phyloP scores from a whole-genome alignment of 2,113 vertebrate species.

The Excalfactoria chinensis region DNA sequence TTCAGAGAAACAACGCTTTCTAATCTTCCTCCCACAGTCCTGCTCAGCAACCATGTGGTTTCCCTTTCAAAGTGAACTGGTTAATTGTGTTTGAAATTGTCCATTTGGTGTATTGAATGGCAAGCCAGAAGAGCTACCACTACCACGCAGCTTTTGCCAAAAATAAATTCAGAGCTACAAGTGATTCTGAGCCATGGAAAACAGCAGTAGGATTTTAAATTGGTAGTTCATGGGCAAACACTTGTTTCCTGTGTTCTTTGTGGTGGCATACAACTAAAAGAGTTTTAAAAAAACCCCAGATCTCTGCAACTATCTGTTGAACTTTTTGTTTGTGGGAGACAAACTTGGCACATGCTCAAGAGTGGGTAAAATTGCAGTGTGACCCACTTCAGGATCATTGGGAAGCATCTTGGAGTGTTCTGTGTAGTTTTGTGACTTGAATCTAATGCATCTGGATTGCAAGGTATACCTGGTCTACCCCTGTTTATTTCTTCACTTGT shows the following conservation, averaged over 20 bases:
- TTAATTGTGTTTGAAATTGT: conserved; percentile 20
- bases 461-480: neutral
- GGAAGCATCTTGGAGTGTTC: neutral
- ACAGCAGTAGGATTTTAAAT: neutral
- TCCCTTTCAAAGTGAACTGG: neutral
- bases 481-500: no score
- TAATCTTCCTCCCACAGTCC: conserved; percentile 26
- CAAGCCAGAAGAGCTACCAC: neutral
- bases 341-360: neutral
- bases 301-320: neutral
- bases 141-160: neutral
- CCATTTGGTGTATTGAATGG: neutral
- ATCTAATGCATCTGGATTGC: neutral
- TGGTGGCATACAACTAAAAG: neutral
- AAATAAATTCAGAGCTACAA: neutral
- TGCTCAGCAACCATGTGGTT: conserved; percentile 23
- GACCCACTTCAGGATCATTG: neutral
- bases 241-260: neutral
- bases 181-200: neutral
- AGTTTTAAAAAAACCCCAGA: neutral
- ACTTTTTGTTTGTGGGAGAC: neutral
- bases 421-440: rapidly evolving
- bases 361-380: neutral
- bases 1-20: conserved; percentile 12
- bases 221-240: neutral